These are phyloP conservation scores for Anorthoa munda DNA, from an alignment of 2,888 invertebrate genomes.

Conservation along the genomic window DNA sequence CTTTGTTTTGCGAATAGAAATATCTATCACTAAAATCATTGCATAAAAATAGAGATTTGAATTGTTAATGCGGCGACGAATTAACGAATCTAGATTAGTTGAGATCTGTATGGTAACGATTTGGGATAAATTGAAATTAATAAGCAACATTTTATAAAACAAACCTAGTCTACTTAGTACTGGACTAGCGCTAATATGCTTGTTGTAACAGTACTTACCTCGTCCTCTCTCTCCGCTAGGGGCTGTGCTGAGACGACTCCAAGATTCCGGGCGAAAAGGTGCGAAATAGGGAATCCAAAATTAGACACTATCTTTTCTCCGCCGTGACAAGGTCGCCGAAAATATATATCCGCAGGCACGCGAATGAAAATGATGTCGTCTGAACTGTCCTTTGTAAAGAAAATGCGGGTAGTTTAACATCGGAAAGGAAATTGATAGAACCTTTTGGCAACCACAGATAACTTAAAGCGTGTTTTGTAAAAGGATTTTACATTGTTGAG, in stretches of 20 bases:
- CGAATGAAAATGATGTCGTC: slow-evolving; percentile 74
- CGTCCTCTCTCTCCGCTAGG: slow-evolving; percentile 70
- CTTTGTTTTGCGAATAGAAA: not conserved
- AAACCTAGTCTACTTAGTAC: too few relatives aligned
- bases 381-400: slow-evolving; percentile 69
- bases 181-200: not conserved
- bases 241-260: slow-evolving; percentile 62
- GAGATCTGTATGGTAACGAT: too few relatives aligned
- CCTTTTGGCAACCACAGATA: slow-evolving; percentile 11
- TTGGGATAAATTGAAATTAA: not conserved
- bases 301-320: slow-evolving; percentile 62
- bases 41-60: not conserved
- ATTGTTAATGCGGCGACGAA: too few relatives aligned
- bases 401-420: slow-evolving; percentile 39
- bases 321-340: slow-evolving; percentile 73
- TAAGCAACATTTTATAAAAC: not conserved
- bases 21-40: not conserved
- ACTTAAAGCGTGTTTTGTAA: not conserved
- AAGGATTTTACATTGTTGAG: not conserved
- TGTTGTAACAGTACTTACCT: slow-evolving; percentile 67
- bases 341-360: slow-evolving; percentile 70
- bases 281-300: slow-evolving; percentile 63
- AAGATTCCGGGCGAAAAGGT: slow-evolving; percentile 75
- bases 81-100: not conserved
- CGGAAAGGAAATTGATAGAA: slow-evolving; percentile 4